Evolutionary conservation across 2,888 invertebrate genomes (phyloP).

Genomic region (Chouioia cunea): DNA sequence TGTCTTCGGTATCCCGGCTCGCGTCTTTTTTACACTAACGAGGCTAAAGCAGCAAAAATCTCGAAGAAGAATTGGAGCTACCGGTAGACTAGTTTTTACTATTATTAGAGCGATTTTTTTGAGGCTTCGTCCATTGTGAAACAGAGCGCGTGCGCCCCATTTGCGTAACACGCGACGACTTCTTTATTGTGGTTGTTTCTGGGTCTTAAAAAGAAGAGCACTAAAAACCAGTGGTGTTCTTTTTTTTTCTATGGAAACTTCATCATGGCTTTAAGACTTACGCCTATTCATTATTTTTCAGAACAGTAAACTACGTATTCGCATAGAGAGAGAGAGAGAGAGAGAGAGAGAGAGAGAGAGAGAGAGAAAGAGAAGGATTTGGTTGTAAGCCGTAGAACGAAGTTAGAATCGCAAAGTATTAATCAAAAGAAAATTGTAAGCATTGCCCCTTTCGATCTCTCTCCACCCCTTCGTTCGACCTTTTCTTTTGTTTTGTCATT

Average conservation of each 20-base stretch:
- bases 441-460: constrained; percentile 8
- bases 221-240: constrained; percentile 24
- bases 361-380: background rate
- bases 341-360: background rate
- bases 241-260: background rate
- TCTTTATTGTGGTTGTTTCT: constrained; percentile 55
- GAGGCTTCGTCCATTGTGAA: constrained; percentile 40
- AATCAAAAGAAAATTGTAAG: constrained; percentile 3
- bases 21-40: constrained; percentile 25
- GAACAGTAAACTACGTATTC: too few species aligned
- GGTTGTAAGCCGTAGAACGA: constrained; percentile 8
- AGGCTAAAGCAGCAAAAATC: constrained; percentile 24
- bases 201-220: constrained; percentile 28
- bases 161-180: constrained; percentile 52
- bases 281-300: background rate
- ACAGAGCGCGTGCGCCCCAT: constrained; percentile 51
- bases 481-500: background rate
- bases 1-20: constrained; percentile 9
- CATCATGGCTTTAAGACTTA: constrained; percentile 33
- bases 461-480: background rate
- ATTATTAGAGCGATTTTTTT: constrained; percentile 67
- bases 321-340: too few species aligned
- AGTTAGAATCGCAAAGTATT: background rate
- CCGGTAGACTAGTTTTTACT: constrained; percentile 57
- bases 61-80: constrained; percentile 7